A percentile compares a stretch with the other conserved stretches of the same genome.
Evolutionary conservation across 2,888 invertebrate genomes (phyloP).

Genomic region (Nasonovia ribisnigri): DNA sequence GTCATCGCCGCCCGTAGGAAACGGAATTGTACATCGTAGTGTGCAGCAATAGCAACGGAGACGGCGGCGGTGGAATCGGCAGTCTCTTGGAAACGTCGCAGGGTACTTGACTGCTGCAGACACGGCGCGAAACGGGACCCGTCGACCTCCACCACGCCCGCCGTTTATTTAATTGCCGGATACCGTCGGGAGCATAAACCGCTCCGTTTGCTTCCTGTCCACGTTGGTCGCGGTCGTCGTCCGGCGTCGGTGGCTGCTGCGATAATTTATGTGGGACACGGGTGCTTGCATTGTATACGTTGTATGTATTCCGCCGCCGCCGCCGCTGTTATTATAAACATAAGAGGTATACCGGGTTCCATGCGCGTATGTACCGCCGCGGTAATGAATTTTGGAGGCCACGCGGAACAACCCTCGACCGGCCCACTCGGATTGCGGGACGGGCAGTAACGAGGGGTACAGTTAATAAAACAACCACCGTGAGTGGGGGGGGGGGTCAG

Average conservation of each 20-base stretch:
- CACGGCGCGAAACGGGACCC: neutral
- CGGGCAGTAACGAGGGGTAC: no score
- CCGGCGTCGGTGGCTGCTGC: neutral
- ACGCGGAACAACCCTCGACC: neutral
- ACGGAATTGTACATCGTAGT: neutral
- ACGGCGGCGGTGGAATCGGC: neutral
- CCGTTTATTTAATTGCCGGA: slow-evolving; percentile 7
- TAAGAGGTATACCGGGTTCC: neutral
- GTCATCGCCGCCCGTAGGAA: neutral
- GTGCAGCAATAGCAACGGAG: neutral
- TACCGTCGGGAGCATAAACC: neutral
- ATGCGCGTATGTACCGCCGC: neutral
- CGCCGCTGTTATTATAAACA: slow-evolving; percentile 17
- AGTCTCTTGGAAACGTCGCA: neutral
- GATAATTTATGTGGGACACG: slow-evolving; percentile 15
- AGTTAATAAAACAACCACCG: slow-evolving; percentile 24
- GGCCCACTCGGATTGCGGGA: neutral
- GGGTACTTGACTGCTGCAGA: neutral
- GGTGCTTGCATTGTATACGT: neutral
- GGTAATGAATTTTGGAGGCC: slow-evolving; percentile 34
- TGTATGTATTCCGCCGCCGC: neutral
- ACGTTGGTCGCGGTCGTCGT: neutral
- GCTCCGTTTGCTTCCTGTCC: slow-evolving; percentile 18
- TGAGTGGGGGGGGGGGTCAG: neutral
- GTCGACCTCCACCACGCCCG: neutral